Evolutionary conservation across 2,888 invertebrate species (phyloP), one percentile per base, ranked within the genome.

Genomic region (Prenolepis imparis): DNA sequence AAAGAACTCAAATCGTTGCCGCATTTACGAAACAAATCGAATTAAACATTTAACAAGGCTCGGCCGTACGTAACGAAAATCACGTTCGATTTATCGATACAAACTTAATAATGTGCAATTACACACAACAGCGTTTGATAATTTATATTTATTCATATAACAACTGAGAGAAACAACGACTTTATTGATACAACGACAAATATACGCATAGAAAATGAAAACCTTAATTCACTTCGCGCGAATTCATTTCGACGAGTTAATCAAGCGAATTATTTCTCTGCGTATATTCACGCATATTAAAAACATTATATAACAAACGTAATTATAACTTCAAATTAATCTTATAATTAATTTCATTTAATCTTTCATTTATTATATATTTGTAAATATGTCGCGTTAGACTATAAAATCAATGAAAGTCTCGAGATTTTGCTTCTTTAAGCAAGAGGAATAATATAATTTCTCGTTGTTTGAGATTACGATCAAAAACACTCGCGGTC

Each of bases 1-100:
- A 80, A 80, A 80, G 78, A 80, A 80, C 44, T 80, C 24, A 32
- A 59, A 70, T 78, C 70, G 57, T 70, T 72, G 72, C 32, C 21
- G 36, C 72, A 28, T 61, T 59, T 48, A 59, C n/a, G 72, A 36
- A 59, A 36, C 59, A 59, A 80, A 80, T 80, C 59, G 72, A 80
- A 80, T 80, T 72, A 72, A 80, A 80, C 32, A 36, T 72, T 80
- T 61, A 72, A 72, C 72, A 24, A 59, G 59, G 18, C 59, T 59
- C 21, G 57, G n/a, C 24, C 36, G 55, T 15, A 44, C 44, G 57
- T 44, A 66, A 59, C 72, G 72, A 70, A 57, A 70, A 80, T 80
- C 72, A 61, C 59, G 36, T 72, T 59, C 41, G 41, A 57, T 68
- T 55, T 39, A 52, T 67, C 59, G 57, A 32, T 44, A 36, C n/a